Evolutionary conservation across 2,797 vertebrate species (phyloP), one percentile per base, ranked within the genome.

Genomic region (Uromys caudimaculatus): DNA sequence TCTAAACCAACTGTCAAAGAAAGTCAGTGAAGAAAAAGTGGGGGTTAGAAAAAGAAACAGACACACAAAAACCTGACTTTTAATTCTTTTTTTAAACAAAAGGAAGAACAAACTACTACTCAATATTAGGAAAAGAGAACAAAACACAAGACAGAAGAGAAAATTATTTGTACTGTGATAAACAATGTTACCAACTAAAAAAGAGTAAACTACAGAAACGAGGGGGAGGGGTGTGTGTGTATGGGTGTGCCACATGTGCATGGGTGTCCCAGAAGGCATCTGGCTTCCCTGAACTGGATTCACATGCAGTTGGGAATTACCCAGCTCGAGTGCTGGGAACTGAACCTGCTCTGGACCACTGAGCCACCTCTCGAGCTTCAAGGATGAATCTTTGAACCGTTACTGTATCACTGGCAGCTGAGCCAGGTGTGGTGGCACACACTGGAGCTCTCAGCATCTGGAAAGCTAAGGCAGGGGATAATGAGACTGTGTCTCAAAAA

Each of bases 1-100:
- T 94, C 77, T 78, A 93, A 90, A 87, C 14, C 76, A 92, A 89
- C 76, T 84, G 58, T 54, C 29, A 92, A 0, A 92, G 64, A 90
- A 60, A 95, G 88, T 14, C 38, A 54, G 12, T 83, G 60, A 44
- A 52, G 62, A 71, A 69, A n/a, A 67, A 67, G 82, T 44, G 2
- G 17, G 7, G 3, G 12, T 29, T 19, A 19, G 27, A 47, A 75
- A 75, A 77, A 76, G 62, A 85, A 86, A 64, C 3, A 0, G 13
- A 91, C 23, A 62, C 41, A 77, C 50, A 94, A 60, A 89, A 89
- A 83, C 52, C 47, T 52, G 12, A 32, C 38, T 6, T 44, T 23
- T 82, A 17, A 6, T 2, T n/a, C 56, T 41, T 16, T 76, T 16
- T 76, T 77, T 38, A 58, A 60, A 60, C 29, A 47, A 79, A n/a